A percentile compares a stretch with the other conserved stretches of the same genome.
Evolutionary conservation across 2,113 vertebrate species (phyloP).

Genomic region (Phalacrocorax aristotelis): DNA sequence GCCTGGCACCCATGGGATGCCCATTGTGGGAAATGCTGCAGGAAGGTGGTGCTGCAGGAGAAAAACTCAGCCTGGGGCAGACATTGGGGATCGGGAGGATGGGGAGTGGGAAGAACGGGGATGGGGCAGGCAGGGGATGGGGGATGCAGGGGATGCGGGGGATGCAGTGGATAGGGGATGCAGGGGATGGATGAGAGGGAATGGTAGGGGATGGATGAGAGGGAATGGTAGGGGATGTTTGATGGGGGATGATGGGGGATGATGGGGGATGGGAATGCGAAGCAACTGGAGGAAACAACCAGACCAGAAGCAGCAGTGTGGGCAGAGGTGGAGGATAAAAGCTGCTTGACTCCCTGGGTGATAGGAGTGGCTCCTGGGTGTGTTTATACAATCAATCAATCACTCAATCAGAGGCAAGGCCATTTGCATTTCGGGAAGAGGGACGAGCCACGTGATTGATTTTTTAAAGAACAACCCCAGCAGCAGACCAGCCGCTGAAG

Average conservation of each 20-base stretch:
- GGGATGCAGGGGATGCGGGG: too few species aligned
- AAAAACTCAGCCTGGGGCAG: background rate
- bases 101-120: too few species aligned
- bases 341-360: too few species aligned
- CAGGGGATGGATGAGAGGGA: too few species aligned
- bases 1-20: background rate
- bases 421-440: too few species aligned
- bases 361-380: background rate
- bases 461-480: background rate
- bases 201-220: too few species aligned
- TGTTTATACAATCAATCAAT: background rate
- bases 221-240: too few species aligned
- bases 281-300: too few species aligned
- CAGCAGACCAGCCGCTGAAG: rapidly evolving
- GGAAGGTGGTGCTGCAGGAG: background rate
- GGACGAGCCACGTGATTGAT: rapidly evolving
- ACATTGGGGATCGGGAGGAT: too few species aligned
- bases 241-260: too few species aligned
- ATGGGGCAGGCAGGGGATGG: background rate
- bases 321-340: background rate
- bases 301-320: background rate
- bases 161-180: too few species aligned
- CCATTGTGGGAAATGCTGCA: background rate
- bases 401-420: background rate
- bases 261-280: too few species aligned